phyloP scores from a whole-genome alignment of 92 coral and sea anemone genomes.

The Bergia puertoricense region DNA sequence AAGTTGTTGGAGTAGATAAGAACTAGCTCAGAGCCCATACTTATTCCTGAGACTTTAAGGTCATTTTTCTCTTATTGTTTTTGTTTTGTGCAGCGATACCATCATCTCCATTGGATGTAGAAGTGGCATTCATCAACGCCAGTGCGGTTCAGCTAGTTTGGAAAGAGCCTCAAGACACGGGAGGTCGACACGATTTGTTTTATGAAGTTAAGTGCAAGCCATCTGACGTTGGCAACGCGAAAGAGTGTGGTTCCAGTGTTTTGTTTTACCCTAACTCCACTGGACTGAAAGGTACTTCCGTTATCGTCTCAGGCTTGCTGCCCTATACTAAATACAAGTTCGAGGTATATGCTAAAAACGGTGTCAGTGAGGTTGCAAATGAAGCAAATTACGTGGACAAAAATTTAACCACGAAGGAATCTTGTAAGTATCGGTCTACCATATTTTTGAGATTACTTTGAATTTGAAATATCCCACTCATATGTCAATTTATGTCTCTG shows the following conservation, averaged over 20 bases:
- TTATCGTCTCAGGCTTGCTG: neutral
- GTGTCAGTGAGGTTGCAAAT: neutral
- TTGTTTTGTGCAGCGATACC: neutral
- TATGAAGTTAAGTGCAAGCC: neutral
- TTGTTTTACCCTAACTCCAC: neutral
- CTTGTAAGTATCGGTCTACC: neutral
- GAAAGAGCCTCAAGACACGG: neutral
- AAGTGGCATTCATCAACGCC: neutral
- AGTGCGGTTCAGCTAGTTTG: neutral
- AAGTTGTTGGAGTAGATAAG: too few species aligned
- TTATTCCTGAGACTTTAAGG: too few species aligned
- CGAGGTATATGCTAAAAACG: neutral
- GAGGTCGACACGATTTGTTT: neutral
- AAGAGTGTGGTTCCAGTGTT: neutral
- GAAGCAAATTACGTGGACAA: neutral
- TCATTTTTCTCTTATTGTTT: too few species aligned
- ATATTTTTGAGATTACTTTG: neutral
- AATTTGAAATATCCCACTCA: neutral
- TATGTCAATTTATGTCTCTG: neutral
- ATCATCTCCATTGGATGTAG: neutral
- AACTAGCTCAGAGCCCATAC: too few species aligned
- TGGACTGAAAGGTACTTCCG: neutral
- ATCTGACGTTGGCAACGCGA: neutral
- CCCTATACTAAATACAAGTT: neutral
- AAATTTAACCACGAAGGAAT: neutral